Percentiles rank a stretch among this genome's conserved stretches.
phyloP scores from a whole-genome alignment of 2,888 invertebrate species.

The Drosophila quinaria region DNA sequence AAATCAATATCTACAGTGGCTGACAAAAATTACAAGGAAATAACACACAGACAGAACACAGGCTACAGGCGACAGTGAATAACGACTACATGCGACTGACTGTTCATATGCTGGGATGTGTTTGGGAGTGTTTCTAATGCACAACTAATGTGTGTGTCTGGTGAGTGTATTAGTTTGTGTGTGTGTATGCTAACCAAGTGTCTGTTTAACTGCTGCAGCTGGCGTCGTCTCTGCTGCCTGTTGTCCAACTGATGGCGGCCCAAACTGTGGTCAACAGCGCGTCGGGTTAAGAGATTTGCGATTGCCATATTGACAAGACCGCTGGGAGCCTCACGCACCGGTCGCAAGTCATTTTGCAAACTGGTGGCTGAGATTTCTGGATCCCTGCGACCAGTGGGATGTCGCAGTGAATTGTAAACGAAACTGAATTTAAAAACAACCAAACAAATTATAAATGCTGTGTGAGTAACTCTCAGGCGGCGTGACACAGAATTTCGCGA shows the following conservation, averaged over 20 bases:
- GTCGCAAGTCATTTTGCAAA: slow-evolving; percentile 74
- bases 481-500: not conserved
- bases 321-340: slow-evolving; percentile 65
- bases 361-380: slow-evolving; percentile 64
- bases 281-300: slow-evolving; percentile 57
- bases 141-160: slow-evolving; percentile 1
- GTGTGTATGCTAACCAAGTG: slow-evolving; percentile 59
- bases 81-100: not conserved
- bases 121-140: not conserved
- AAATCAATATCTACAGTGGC: not conserved
- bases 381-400: slow-evolving; percentile 52
- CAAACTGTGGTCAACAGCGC: slow-evolving; percentile 59
- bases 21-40: slow-evolving; percentile 10
- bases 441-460: slow-evolving; percentile 26
- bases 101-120: not conserved
- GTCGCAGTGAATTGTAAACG: slow-evolving; percentile 79
- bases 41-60: slow-evolving; percentile 5
- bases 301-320: slow-evolving; percentile 27
- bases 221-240: slow-evolving; percentile 56
- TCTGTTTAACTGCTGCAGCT: slow-evolving; percentile 41
- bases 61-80: slow-evolving; percentile 5
- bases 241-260: slow-evolving; percentile 47
- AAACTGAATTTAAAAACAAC: slow-evolving; percentile 65
- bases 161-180: slow-evolving; percentile 8
- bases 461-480: not conserved